Evolutionary conservation across 2,797 vertebrate genomes (phyloP).

Genomic region (Coccyzus lansbergi): DNA sequence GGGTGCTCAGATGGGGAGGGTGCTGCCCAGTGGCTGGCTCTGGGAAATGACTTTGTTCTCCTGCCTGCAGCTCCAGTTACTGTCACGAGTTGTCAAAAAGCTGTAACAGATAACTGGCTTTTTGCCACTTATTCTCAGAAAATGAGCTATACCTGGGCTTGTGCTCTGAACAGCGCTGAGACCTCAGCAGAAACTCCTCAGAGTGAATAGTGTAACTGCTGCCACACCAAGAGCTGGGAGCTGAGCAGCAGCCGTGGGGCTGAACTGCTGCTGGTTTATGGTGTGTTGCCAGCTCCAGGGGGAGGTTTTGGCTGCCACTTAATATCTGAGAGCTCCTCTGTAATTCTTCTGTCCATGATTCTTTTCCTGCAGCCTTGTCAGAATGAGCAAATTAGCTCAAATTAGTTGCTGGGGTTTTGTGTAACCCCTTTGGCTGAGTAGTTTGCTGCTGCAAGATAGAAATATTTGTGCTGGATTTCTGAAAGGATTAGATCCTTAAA

Average conservation of each 20-base stretch:
- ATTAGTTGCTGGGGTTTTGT: not conserved
- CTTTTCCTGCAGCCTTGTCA: not conserved
- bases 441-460: not conserved
- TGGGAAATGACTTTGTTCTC: not conserved
- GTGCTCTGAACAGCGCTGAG: not conserved
- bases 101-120: not conserved
- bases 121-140: not conserved
- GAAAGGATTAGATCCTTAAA: not conserved
- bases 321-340: not conserved
- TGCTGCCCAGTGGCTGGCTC: not conserved
- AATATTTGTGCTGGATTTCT: not conserved
- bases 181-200: not conserved
- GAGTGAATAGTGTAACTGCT: not conserved
- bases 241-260: not conserved
- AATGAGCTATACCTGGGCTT: constrained; percentile 6
- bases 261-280: not conserved
- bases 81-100: constrained; percentile 32
- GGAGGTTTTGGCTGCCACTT: not conserved
- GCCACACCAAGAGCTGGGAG: not conserved
- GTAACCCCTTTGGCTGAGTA: not conserved
- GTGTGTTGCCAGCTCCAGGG: not conserved
- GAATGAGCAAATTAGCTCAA: not conserved
- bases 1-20: not conserved
- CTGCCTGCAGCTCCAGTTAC: not conserved
- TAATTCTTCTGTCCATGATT: not conserved